Base-by-base conservation (phyloP, 2,888 invertebrate species). In the Abrostola triplasia region DNA sequence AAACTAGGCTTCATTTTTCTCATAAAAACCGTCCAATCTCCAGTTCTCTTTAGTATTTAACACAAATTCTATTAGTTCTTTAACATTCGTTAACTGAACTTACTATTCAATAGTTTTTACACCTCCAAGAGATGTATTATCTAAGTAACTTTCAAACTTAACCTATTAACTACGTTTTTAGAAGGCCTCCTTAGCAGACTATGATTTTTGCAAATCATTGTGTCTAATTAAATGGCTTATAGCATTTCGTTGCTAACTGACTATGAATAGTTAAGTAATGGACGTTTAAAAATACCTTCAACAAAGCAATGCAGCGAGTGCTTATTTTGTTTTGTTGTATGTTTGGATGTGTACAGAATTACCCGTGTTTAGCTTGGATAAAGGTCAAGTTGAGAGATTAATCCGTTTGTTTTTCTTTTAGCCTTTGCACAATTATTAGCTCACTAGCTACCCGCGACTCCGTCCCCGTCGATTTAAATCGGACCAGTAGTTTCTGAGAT, bases 121-220 rank as follows among this genome's bases (percentile, higher is more conserved):
- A 65, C 47, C 42, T 74, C 71, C 24, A 37, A 38, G 60, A 44
- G 8, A 64, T 62, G 67, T 64, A 82, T 86, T 84, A 82, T 85
- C 80, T 67, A 59, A 68, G 64, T 69, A 76, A 86, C 86, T 87
- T 88, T 84, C 76, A 63, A 88, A 90, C 85, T 88, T 84, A 84
- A 86, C 85, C 83, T 84, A 89, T 87, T 88, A 88, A 85, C 88
- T 83, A 81, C 83, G 82, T 85, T 87, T 84, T 84, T 82, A 79
- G 80, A 81, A 75, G 68, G 64, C 53, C 65, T 71, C 70, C 76
- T 75, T 61, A 77, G 61, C 76, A 66, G 79, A 65, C 57, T 53
- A 67, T 69, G 54, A 61, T 84, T 84, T n/a, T 68, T 84, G 90
- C 91, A 87, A 90, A 85, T 91, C 91, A 91, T 88, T 77, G 74